phyloP scores from a whole-genome alignment of 2,797 vertebrate species.

The Geotrypetes seraphini region DNA sequence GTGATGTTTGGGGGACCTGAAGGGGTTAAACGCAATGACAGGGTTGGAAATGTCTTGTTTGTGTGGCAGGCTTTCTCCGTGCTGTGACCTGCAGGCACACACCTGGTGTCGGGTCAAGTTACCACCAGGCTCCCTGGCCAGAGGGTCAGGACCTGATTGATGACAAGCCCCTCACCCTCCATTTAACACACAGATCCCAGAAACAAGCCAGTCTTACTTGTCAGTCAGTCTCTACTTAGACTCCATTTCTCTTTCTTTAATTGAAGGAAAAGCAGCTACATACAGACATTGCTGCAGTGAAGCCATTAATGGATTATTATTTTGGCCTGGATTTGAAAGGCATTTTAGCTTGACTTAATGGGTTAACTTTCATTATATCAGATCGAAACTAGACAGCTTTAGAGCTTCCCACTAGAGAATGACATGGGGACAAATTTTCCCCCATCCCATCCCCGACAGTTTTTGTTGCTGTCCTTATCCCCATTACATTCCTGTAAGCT shows the following conservation, averaged over 20 bases:
- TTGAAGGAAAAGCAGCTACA: constrained; percentile 49
- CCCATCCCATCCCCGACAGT: no score
- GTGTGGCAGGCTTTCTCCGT: constrained; percentile 60
- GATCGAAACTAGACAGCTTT: no score
- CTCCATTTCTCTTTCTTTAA: constrained; percentile 46
- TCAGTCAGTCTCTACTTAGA: constrained; percentile 31
- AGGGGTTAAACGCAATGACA: constrained; percentile 42
- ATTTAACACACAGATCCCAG: constrained; percentile 56
- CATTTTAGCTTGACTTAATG: no score
- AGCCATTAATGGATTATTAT: no score
- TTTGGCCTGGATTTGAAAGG: no score
- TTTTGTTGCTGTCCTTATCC: no score
- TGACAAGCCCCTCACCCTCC: constrained; percentile 66
- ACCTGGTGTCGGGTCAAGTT: constrained; percentile 92
- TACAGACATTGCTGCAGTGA: no score
- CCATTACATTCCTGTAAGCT: no score
- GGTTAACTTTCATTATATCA: no score
- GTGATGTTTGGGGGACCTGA: constrained; percentile 5
- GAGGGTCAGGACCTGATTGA: constrained; percentile 80
- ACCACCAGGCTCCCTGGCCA: constrained; percentile 67
- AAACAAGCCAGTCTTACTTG: constrained; percentile 50
- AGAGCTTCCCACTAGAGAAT: no score
- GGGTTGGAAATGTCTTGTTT: constrained; percentile 56
- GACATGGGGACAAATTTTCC: no score
- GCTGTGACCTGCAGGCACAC: constrained; percentile 86